Conservation (phyloP, 2,113 vertebrate species). For the Centropristis striata region DNA sequence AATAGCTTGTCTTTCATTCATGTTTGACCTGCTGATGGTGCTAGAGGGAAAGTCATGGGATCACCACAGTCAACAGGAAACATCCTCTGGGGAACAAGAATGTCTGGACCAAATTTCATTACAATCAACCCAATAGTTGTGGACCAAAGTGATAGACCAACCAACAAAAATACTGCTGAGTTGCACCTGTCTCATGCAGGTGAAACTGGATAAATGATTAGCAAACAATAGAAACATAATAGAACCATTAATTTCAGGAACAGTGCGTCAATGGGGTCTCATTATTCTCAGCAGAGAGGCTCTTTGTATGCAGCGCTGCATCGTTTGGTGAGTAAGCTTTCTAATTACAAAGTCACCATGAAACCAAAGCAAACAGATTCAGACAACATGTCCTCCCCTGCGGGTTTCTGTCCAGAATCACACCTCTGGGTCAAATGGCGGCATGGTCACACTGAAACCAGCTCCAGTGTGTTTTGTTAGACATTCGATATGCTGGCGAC, state of each 20-base stretch:
- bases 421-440: conserved; percentile 28
- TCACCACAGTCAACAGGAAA: too few species aligned
- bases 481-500: conserved; percentile 26
- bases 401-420: conserved; percentile 34
- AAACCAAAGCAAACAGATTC: conserved; percentile 39
- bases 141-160: too few species aligned
- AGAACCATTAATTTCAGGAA: neutral
- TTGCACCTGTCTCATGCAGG: neutral
- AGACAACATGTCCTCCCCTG: neutral
- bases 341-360: conserved; percentile 38
- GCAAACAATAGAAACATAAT: neutral
- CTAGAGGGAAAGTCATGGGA: too few species aligned
- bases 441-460: conserved; percentile 25
- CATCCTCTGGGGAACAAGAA: neutral
- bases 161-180: too few species aligned
- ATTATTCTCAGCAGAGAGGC: neutral
- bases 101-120: too few species aligned
- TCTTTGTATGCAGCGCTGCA: conserved; percentile 5
- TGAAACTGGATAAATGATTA: neutral
- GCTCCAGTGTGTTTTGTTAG: conserved; percentile 47
- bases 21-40: neutral
- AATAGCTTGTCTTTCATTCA: too few species aligned
- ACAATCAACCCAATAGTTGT: neutral
- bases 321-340: conserved; percentile 18
- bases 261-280: neutral